Base-by-base conservation (phyloP, 2,888 invertebrate species). In the Reticulitermes lucifugus region DNA sequence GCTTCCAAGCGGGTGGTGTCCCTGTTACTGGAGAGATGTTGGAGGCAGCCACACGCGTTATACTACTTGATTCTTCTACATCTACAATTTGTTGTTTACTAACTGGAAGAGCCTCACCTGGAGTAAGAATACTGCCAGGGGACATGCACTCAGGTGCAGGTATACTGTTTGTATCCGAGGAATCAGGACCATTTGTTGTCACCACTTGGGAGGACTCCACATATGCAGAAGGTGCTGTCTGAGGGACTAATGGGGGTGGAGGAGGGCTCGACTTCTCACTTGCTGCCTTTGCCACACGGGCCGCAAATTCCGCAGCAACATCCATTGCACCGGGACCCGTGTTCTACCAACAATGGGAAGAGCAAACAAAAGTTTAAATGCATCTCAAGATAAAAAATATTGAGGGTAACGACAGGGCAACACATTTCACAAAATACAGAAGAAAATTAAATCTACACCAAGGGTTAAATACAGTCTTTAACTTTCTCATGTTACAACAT, bases 291-390 rank as follows among this genome's bases (percentile, higher is more conserved):
- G 90, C 89, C 43, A 91, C 91, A 9, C 89, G 89, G 46, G 90
- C 90, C 85, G 90, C 90, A 87, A 91, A 91, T 85, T 90, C 90
- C 65, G 91, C 91, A 82, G 89, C 89, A 85, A 89, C 88, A 86
- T 89, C 89, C 70, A 88, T 88, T 85, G 88, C 88, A 84, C 88
- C 79, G 22, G 86, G 77, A 83, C 46, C 85, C 12, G 85, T 77
- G 79, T 70, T 86, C 87, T 87, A 84, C 22, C 21, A 75, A 84
- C 25, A 82, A 46, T 75, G 35, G 29, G 43, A 73, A 83, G 10
- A 43, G 29, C 46, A 83, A 71, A 51, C 35, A 18, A 83, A n/a
- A 10, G 21, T 75, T 25, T 6, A 65, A 41, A 65, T 22, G 25
- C 21, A 60, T 83, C 46, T 41, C 18, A 55, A 55, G 55, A 55